Evolutionary conservation across 2,888 invertebrate genomes (phyloP).

Genomic region (Zaprionus bogoriensis): DNA sequence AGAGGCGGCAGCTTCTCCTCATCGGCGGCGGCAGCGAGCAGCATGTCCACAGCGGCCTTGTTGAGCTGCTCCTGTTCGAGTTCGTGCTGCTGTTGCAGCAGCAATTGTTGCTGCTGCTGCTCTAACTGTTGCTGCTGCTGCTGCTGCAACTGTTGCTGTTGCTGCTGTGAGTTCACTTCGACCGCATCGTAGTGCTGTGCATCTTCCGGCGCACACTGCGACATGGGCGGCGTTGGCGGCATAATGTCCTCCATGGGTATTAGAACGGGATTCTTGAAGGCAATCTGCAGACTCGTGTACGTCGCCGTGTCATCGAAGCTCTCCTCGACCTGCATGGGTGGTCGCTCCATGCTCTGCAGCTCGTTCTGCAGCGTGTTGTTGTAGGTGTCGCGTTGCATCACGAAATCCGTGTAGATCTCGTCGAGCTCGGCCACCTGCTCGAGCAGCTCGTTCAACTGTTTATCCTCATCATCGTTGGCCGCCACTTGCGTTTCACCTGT

Average conservation of each 20-base stretch:
- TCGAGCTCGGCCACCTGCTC: conserved; percentile 91
- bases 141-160: conserved; percentile 73
- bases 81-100: neutral
- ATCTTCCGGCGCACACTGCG: conserved; percentile 80
- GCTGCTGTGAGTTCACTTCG: conserved; percentile 81
- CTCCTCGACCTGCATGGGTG: conserved; percentile 84
- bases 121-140: conserved; percentile 15
- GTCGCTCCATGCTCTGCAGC: conserved; percentile 63
- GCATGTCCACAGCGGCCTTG: conserved; percentile 15
- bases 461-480: conserved; percentile 84
- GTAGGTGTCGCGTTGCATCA: conserved; percentile 85
- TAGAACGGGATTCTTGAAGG: conserved; percentile 92
- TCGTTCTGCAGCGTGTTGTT: conserved; percentile 80
- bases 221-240: conserved; percentile 81
- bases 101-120: conserved; percentile 25
- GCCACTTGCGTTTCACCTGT: conserved; percentile 50
- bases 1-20: conserved; percentile 89
- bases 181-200: conserved; percentile 83
- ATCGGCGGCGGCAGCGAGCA: conserved; percentile 75
- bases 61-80: conserved; percentile 29
- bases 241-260: conserved; percentile 86
- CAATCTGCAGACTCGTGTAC: conserved; percentile 92
- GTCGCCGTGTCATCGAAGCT: conserved; percentile 91
- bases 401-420: conserved; percentile 90
- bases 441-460: conserved; percentile 88